A percentile compares a stretch with the other conserved stretches of the same genome.
phyloP scores from a whole-genome alignment of 37 sponge, comb jelly and placozoan genomes.

The Haliclona indistincta region DNA sequence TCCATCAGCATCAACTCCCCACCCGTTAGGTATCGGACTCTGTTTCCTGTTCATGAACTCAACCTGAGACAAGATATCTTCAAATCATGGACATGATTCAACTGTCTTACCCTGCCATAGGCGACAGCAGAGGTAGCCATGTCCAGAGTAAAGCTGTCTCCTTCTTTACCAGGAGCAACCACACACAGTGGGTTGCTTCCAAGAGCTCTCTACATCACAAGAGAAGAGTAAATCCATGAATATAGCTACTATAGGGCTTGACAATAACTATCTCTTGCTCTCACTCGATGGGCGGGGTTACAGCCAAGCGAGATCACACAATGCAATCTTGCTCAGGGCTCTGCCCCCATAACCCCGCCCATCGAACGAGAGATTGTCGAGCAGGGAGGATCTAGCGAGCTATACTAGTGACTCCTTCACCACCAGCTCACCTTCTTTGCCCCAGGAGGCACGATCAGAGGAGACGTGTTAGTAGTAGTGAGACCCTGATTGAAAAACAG shows the following conservation, averaged over 20 bases:
- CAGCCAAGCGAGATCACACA: too few species aligned
- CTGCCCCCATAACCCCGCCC: too few species aligned
- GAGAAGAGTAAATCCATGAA: too few species aligned
- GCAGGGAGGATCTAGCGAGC: too few species aligned
- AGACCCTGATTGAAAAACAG: conserved; percentile 59
- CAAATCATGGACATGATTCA: too few species aligned
- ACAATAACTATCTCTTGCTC: too few species aligned
- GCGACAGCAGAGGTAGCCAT: conserved; percentile 92
- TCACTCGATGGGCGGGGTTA: too few species aligned
- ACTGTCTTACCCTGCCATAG: conserved; percentile 89
- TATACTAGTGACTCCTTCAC: too few species aligned
- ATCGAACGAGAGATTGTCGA: too few species aligned
- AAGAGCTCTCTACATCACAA: conserved; percentile 43
- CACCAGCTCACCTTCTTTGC: conserved; percentile 51
- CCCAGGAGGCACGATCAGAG: conserved; percentile 78
- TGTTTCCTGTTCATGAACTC: conserved; percentile 77
- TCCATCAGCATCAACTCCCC: conserved; percentile 79
- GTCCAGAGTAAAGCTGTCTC: conserved; percentile 86
- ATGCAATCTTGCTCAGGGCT: too few species aligned
- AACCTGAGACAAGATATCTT: too few species aligned
- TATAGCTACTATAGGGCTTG: too few species aligned
- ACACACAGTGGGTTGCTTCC: conserved; percentile 88
- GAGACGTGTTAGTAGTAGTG: conserved; percentile 87
- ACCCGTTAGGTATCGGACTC: conserved; percentile 65
- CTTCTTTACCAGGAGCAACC: conserved; percentile 78